Percentiles rank a stretch among this genome's conserved stretches.
Evolutionary conservation across 2,797 vertebrate species (phyloP).

Genomic region (Staurois parvus): DNA sequence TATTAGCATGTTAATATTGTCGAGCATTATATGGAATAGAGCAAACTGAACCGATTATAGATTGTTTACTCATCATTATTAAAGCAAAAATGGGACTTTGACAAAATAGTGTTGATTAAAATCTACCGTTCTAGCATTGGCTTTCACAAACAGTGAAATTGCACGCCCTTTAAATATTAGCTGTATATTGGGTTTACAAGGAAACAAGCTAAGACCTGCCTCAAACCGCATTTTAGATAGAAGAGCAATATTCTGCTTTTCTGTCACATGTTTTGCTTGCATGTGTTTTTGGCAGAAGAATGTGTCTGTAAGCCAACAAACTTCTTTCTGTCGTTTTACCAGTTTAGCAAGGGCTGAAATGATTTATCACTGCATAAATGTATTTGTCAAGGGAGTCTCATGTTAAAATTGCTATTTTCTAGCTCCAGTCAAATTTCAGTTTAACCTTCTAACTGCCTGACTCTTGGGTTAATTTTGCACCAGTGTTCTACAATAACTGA

Average conservation of each 20-base stretch:
- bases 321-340: slow-evolving; percentile 36
- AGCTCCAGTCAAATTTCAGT: neutral
- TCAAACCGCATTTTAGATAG: slow-evolving; percentile 32
- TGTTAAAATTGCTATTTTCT: neutral
- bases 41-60: too few relatives aligned
- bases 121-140: neutral
- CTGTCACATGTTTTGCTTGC: slow-evolving; percentile 30
- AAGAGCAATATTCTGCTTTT: slow-evolving; percentile 31
- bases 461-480: neutral
- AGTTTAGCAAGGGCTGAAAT: slow-evolving; percentile 12
- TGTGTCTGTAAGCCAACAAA: slow-evolving; percentile 24
- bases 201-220: slow-evolving; percentile 43
- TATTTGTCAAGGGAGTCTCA: slow-evolving; percentile 10
- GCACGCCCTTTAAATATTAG: neutral
- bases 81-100: too few relatives aligned
- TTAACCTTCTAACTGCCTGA: neutral
- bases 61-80: too few relatives aligned
- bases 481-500: neutral
- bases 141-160: neutral
- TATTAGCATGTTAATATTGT: too few relatives aligned
- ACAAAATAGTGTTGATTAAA: neutral
- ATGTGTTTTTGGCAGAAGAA: slow-evolving; percentile 46
- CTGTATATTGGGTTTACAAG: slow-evolving; percentile 18
- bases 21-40: too few relatives aligned
- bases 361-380: slow-evolving; percentile 4